Percentiles rank a stretch among this genome's conserved stretches.
Conservation (phyloP, 2,888 invertebrate species). For the Lepidonotus clava region DNA sequence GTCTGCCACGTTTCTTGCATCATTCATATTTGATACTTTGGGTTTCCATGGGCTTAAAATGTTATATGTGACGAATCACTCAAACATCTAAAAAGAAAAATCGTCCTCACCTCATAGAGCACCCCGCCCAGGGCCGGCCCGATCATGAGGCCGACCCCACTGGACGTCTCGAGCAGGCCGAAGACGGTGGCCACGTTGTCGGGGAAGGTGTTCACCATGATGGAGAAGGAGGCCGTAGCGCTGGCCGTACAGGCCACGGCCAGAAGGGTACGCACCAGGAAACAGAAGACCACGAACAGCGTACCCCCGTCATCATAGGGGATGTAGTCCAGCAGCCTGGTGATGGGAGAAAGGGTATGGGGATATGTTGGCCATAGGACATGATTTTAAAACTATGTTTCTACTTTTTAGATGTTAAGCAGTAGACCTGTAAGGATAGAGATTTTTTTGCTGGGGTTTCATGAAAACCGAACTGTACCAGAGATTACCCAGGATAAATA, state of each 20-base stretch:
- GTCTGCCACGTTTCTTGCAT: too few relatives aligned
- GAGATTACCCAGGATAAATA: too few relatives aligned
- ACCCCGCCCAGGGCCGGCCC: conserved; percentile 95
- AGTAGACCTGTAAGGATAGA: conserved; percentile 40
- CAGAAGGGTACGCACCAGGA: conserved; percentile 89
- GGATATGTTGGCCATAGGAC: too few relatives aligned
- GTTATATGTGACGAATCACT: too few relatives aligned
- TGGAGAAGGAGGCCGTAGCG: conserved; percentile 88
- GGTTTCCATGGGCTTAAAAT: too few relatives aligned
- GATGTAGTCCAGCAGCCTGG: conserved; percentile 58
- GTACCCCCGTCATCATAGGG: conserved; percentile 80
- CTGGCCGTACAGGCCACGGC: conserved; percentile 92
- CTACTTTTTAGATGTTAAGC: conserved; percentile 17
- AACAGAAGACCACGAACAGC: conserved; percentile 89
- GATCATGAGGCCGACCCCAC: conserved; percentile 92
- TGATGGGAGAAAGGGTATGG: not conserved
- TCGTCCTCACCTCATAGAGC: conserved; percentile 83
- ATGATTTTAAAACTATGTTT: not conserved
- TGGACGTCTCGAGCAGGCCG: conserved; percentile 85
- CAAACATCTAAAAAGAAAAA: not conserved
- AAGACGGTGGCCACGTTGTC: conserved; percentile 92
- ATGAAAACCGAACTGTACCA: too few relatives aligned
- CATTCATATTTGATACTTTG: too few relatives aligned
- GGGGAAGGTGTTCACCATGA: conserved; percentile 93
- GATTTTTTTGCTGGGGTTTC: too few relatives aligned